Evolutionary conservation across 2,113 vertebrate genomes (phyloP).

Genomic region (Sigmodon hispidus): DNA sequence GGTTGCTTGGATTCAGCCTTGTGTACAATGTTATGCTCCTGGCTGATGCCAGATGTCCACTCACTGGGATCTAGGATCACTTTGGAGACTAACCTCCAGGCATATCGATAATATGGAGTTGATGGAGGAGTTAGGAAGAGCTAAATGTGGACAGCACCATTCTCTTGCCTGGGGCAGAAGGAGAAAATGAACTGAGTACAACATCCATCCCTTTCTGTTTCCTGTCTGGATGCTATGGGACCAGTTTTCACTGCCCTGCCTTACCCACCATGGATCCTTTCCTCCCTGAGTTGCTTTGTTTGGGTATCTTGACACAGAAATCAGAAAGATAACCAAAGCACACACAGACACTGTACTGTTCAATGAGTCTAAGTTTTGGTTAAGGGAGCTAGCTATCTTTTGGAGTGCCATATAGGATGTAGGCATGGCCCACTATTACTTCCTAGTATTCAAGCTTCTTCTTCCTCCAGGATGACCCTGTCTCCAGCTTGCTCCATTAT

Average conservation of each 20-base stretch:
- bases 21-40: neutral
- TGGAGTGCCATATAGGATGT: neutral
- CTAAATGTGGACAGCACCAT: neutral
- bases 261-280: neutral
- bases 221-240: neutral
- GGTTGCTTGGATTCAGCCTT: neutral
- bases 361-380: neutral
- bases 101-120: neutral
- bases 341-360: neutral
- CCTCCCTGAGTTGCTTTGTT: neutral
- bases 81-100: neutral
- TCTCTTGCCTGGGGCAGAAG: neutral
- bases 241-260: neutral
- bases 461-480: neutral
- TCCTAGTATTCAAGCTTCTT: neutral
- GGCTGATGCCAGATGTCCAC: neutral
- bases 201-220: neutral
- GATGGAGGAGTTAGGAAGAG: neutral
- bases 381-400: neutral
- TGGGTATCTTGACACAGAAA: neutral
- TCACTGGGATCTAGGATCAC: neutral
- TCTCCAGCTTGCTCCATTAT: neutral
- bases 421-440: too few relatives aligned
- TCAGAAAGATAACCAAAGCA: neutral
- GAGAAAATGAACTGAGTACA: neutral